Evolutionary conservation across 2,797 vertebrate genomes (phyloP), one percentile per base, ranked within the genome.

Genomic region (Ciconia nigra): DNA sequence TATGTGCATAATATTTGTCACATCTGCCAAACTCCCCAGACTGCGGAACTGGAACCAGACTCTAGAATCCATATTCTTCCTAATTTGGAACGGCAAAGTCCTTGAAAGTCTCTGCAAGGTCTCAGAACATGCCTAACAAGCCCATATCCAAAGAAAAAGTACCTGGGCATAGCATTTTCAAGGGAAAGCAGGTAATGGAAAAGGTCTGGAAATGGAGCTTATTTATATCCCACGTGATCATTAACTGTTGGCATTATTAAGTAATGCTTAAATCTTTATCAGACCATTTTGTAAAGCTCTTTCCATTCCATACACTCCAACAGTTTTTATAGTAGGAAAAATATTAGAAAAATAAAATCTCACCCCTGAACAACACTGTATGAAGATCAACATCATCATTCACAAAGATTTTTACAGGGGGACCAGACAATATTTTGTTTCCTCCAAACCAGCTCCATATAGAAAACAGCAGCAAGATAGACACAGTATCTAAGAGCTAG

Each of bases 291-390:
- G 37, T 44, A 67, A 72, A 69, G 46, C 82, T 26, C 59, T 84
- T 87, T 88, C 92, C 71, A 52, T 39, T 72, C 55, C 82, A 37
- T 35, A 66, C 33, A 41, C 39, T 72, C 79, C 71, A 54, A 66
- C 20, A 67, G n/a, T 39, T 96, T 96, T 74, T 92, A 84, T 49
- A 94, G 90, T 89, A 96, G 78, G 95, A 93, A 97, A 90, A 87
- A 47, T 21, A 89, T 47, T 90, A 96, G 74, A 97, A 97, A 96
- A 96, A 96, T 96, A 97, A 96, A 93, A 93, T 87, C 42, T 96
- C 88, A 39, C 73, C 92, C 86, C 69, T 59, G 46, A 87, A 85
- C 71, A 89, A 65, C 74, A 82, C 52, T 37, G n/a, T 22, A 82
- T 66, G 88, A 90, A 92, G 90, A 84, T 76, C 54, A 88, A 41